These are phyloP conservation scores for Polydrusus tereticollis DNA, from an alignment of 2,888 invertebrate genomes.

Conservation along the genomic window DNA sequence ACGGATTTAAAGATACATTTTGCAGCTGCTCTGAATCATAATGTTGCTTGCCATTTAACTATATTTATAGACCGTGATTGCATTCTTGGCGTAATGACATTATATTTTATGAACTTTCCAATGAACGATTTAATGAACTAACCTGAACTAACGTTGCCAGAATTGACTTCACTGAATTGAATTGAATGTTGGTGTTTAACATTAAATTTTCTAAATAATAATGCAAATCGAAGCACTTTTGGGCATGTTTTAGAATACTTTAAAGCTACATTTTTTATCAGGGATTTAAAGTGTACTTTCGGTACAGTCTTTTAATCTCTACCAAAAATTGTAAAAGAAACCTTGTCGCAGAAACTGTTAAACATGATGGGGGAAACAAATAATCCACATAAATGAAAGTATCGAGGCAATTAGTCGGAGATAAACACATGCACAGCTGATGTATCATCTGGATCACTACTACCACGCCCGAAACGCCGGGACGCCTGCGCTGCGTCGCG, in stretches of 20 bases:
- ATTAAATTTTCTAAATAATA: constrained; percentile 15
- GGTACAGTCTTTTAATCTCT: constrained; percentile 50
- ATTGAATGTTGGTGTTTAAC: constrained; percentile 8
- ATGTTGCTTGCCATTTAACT: constrained; percentile 16
- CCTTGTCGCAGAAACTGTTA: constrained; percentile 39
- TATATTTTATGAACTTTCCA: constrained; percentile 9
- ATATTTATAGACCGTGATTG: constrained; percentile 14
- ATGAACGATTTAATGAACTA: background rate
- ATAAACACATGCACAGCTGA: constrained; percentile 62
- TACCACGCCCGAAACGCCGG: constrained; percentile 65
- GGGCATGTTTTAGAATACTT: constrained; percentile 30
- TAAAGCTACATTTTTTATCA: constrained; percentile 30
- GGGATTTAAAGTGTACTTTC: constrained; percentile 39
- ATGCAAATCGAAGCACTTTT: constrained; percentile 32
- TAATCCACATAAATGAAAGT: constrained; percentile 48
- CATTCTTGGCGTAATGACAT: background rate
- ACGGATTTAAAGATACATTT: constrained; percentile 7
- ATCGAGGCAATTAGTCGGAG: constrained; percentile 44
- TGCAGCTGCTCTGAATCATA: constrained; percentile 4
- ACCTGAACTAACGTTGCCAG: background rate
- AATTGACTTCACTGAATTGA: background rate
- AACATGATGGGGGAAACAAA: constrained; percentile 18
- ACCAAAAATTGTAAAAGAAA: constrained; percentile 34
- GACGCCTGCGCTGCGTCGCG: constrained; percentile 58
- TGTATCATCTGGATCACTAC: constrained; percentile 65